Evolutionary conservation across 2,113 vertebrate genomes (phyloP).

Genomic region (Menura novaehollandiae): DNA sequence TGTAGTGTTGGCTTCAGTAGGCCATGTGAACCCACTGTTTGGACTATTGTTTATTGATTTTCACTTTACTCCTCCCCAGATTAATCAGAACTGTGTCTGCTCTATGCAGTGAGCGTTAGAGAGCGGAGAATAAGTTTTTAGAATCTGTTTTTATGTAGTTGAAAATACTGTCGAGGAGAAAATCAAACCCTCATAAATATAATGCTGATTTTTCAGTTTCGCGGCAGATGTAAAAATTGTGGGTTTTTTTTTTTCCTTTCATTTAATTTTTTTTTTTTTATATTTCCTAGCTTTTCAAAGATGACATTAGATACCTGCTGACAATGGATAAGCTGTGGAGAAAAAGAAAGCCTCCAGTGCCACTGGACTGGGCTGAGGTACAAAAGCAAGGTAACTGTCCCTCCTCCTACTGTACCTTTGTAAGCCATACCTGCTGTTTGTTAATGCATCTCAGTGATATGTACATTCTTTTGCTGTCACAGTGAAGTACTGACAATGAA

Average conservation of each 20-base stretch:
- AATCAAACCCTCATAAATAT: not conserved
- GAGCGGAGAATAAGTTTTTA: not conserved
- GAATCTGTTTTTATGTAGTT: not conserved
- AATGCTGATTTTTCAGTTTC: not conserved
- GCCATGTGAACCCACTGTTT: not conserved
- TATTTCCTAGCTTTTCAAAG: slow-evolving; percentile 89
- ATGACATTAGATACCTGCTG: slow-evolving; percentile 94
- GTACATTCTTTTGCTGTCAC: not conserved
- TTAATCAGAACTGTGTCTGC: not conserved
- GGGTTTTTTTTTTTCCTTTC: not conserved
- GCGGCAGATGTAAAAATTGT: not conserved
- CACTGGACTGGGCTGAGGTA: slow-evolving; percentile 89
- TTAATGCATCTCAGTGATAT: not conserved
- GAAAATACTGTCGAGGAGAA: not conserved
- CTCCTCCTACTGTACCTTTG: not conserved
- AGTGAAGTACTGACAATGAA: not conserved
- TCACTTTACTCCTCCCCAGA: not conserved
- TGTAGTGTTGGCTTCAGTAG: not conserved
- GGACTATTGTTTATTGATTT: not conserved
- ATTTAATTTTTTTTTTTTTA: not conserved
- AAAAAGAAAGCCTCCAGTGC: slow-evolving; percentile 93
- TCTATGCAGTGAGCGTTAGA: not conserved
- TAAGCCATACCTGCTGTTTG: not conserved
- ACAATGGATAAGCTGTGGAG: slow-evolving; percentile 99
- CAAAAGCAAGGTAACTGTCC: slow-evolving; percentile 79